Evolutionary conservation across 2,888 invertebrate species (phyloP).

Genomic region (Drosophila histrio): DNA sequence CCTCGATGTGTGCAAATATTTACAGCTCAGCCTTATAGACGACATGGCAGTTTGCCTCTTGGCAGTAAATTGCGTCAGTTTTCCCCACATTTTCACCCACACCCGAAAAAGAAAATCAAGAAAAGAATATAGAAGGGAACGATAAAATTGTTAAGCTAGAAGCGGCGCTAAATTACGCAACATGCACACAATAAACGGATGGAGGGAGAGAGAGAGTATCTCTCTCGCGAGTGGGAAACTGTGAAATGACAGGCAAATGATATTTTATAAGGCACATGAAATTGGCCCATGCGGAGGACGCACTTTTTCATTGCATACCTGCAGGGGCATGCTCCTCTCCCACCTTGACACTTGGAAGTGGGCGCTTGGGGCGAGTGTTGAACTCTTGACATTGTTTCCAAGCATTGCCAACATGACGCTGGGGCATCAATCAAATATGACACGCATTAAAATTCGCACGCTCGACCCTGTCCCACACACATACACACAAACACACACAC

Average conservation of each 20-base stretch:
- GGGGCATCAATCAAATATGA: conserved; percentile 77
- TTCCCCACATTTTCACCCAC: not conserved
- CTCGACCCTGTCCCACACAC: not conserved
- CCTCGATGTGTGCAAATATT: conserved; percentile 51
- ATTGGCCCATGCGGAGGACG: conserved; percentile 37
- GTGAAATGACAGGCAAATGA: conserved; percentile 45
- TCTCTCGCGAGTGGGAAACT: not conserved
- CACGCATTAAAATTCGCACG: conserved; percentile 75
- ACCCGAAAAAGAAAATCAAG: not conserved
- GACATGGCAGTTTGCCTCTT: conserved; percentile 37
- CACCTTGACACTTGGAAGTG: conserved; percentile 51
- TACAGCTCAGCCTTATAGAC: conserved; percentile 41
- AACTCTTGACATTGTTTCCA: conserved; percentile 77
- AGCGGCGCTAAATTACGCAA: conserved; percentile 68
- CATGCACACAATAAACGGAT: conserved; percentile 42
- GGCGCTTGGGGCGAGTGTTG: conserved; percentile 51
- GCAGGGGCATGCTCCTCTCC: conserved; percentile 51
- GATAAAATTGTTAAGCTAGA: conserved; percentile 75
- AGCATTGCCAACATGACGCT: conserved; percentile 14
- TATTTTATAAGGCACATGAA: conserved; percentile 40
- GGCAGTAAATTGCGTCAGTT: conserved; percentile 55
- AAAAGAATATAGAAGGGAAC: conserved; percentile 38
- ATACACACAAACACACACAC: not conserved
- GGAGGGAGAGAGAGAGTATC: not conserved
- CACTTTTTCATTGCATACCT: conserved; percentile 74